Base-by-base conservation (phyloP, 2,797 vertebrate species). In the Erpetoichthys calabaricus region DNA sequence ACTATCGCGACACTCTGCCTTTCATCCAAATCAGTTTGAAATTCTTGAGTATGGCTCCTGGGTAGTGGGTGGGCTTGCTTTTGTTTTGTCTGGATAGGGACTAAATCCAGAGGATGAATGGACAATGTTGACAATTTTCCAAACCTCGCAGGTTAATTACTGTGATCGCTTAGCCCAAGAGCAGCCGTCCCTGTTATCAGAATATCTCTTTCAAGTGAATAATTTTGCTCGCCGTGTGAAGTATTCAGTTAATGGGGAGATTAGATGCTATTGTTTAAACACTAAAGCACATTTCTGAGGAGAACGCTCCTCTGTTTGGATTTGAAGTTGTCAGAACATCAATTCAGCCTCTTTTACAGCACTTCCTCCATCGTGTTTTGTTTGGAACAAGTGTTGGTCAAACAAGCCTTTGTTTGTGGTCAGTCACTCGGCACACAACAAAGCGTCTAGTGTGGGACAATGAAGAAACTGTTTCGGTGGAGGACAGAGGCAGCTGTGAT, bases 351-450 rank as follows among this genome's bases (percentile, higher is more conserved):
- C 73, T 75, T 71, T 64, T 68, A 66, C 60, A 71, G 74, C 73
- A 75, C 83, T 85, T 87, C 79, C 80, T 86, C 73, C 73, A 81
- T 70, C 68, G 72, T 65, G 75, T 80, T 90, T 85, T 89, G 81
- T 89, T 82, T 84, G 59, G 77, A 85, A 82, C 78, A 86, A 84
- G 78, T 80, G 74, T 80, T 86, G 84, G 86, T 89, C 85, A 88
- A 86, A 84, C 82, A 86, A 81, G 73, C 70, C 84, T 85, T 89
- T 86, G 81, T 88, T 80, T 82, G 79, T 67, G 81, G 77, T 80
- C 81, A 80, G 72, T 82, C 76, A 75, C 74, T 88, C 80, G 73
- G 78, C 66, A 56, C 68, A 67, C 73, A 80, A 75, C 76, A 76
- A 75, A 79, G 67, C 77, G 76, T 77, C 77, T 85, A 74, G 73